Conservation (phyloP, 2,113 vertebrate species). For the Mandrillus leucophaeus region DNA sequence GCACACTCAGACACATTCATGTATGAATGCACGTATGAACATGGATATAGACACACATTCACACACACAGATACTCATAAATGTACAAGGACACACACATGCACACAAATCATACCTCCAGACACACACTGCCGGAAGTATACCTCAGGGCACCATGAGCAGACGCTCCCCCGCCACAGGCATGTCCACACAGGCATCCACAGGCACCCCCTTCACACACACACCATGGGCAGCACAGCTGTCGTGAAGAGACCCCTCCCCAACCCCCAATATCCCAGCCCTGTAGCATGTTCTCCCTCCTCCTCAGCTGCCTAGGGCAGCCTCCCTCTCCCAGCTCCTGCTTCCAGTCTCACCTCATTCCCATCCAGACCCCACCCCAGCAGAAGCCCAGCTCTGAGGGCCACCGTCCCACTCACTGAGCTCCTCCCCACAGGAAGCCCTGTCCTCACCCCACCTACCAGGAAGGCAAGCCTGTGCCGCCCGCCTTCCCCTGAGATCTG, state of each 20-base stretch:
- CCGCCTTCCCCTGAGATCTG: neutral
- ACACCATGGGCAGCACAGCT: too few relatives aligned
- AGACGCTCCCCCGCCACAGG: accelerated
- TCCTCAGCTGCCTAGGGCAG: neutral
- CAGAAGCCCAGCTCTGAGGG: neutral
- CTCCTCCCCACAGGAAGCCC: neutral
- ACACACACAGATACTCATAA: neutral
- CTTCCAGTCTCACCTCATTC: neutral
- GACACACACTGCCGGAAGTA: neutral
- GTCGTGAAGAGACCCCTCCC: neutral
- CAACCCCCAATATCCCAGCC: neutral
- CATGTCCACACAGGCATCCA: neutral
- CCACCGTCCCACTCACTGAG: neutral
- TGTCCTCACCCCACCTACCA: neutral
- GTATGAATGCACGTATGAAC: too few relatives aligned
- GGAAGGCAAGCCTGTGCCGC: neutral
- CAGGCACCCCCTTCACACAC: neutral
- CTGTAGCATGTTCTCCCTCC: neutral
- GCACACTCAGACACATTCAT: neutral
- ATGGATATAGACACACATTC: too few relatives aligned
- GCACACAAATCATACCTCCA: neutral
- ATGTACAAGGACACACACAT: neutral
- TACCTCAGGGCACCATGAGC: accelerated
- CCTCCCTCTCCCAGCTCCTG: neutral
- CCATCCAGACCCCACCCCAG: too few relatives aligned